These are phyloP conservation scores for Taenioides sp. DNA, from an alignment of 2,797 vertebrate species.

Conservation along the genomic window DNA sequence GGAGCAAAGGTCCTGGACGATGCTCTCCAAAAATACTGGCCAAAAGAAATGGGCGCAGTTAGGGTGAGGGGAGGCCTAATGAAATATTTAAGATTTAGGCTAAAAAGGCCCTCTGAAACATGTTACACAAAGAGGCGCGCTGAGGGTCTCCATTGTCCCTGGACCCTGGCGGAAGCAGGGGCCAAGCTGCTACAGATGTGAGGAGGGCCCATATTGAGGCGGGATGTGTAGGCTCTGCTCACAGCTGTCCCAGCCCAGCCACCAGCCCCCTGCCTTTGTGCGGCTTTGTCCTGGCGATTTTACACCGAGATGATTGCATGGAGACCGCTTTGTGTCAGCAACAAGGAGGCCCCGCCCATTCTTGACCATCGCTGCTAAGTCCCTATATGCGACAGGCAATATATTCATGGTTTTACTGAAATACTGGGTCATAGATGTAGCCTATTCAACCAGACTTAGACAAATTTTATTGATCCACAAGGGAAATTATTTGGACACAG, in stretches of 20 bases:
- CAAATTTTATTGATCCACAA: no score
- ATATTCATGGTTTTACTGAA: slow-evolving; percentile 54
- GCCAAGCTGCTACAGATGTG: slow-evolving; percentile 82
- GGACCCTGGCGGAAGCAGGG: slow-evolving; percentile 76
- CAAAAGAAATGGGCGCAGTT: slow-evolving; percentile 61
- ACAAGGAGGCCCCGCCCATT: slow-evolving; percentile 68
- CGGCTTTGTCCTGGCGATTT: slow-evolving; percentile 82
- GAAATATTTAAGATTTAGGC: slow-evolving; percentile 89
- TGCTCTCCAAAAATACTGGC: slow-evolving; percentile 67
- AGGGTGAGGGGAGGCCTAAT: slow-evolving; percentile 76
- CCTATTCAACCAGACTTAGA: no score
- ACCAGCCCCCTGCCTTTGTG: slow-evolving; percentile 89
- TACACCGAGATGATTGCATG: slow-evolving; percentile 85
- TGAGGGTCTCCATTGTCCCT: slow-evolving; percentile 78
- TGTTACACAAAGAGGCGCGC: slow-evolving; percentile 81
- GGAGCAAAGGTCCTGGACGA: slow-evolving; percentile 52
- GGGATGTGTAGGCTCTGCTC: slow-evolving; percentile 85
- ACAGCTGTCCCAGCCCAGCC: slow-evolving; percentile 90
- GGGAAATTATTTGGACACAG: no score
- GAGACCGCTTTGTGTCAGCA: slow-evolving; percentile 82
- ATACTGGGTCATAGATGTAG: not conserved
- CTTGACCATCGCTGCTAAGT: slow-evolving; percentile 55
- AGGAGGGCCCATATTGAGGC: slow-evolving; percentile 88
- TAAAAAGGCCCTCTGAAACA: slow-evolving; percentile 80
- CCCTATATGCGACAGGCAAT: slow-evolving; percentile 39